These are phyloP conservation scores for Sebastes wilsoni DNA, from an alignment of 2,797 vertebrate species.

Conservation along the genomic window DNA sequence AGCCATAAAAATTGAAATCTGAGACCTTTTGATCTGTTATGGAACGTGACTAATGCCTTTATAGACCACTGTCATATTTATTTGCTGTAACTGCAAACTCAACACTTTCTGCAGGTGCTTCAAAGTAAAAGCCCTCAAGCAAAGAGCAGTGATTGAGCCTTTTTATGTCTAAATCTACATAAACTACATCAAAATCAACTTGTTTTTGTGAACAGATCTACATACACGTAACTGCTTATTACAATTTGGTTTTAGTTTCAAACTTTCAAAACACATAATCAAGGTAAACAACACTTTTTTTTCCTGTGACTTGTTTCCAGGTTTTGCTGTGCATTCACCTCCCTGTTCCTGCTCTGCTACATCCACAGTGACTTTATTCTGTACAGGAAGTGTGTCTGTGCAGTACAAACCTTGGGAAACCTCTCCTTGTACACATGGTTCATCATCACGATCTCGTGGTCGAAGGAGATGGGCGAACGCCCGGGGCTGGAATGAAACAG, in stretches of 20 bases:
- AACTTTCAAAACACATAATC: background rate
- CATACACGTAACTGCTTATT: background rate
- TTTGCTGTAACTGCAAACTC: background rate
- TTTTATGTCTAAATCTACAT: background rate
- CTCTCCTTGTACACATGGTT: conserved; percentile 99
- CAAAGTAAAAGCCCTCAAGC: background rate
- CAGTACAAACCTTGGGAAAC: conserved; percentile 92
- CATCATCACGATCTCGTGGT: conserved; percentile 99
- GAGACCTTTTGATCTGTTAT: background rate
- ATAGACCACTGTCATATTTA: background rate
- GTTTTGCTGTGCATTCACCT: background rate
- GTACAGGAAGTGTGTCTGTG: background rate
- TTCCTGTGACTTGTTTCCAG: no score
- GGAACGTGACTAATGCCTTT: no score
- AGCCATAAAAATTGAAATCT: background rate
- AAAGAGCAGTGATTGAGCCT: background rate
- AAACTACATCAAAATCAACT: no score
- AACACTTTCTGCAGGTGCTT: background rate
- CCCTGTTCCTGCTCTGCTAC: background rate
- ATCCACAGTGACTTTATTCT: background rate
- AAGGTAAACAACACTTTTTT: background rate
- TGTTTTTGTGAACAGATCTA: background rate
- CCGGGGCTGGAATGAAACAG: conserved; percentile 86
- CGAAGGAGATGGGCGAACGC: conserved; percentile 94
- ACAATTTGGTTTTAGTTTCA: background rate